Percentiles rank a stretch among this genome's conserved stretches.
phyloP scores from a whole-genome alignment of 2,113 vertebrate genomes.

The Phrynosoma blainvillii region DNA sequence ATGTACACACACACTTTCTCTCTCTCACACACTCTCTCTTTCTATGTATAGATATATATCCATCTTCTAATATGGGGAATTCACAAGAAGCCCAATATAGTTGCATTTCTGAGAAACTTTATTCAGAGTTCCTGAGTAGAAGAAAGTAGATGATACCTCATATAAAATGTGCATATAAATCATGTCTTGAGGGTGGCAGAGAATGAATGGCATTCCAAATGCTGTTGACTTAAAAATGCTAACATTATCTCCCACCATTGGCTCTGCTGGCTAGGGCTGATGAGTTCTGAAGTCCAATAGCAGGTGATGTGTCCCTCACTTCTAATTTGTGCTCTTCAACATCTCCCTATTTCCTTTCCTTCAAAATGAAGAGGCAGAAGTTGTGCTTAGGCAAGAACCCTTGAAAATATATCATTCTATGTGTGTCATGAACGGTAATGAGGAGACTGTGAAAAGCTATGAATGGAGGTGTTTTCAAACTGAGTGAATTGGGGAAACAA shows the following conservation, averaged over 20 bases:
- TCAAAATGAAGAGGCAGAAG: neutral
- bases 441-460: neutral
- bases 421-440: neutral
- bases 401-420: neutral
- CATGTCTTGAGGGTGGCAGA: neutral
- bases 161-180: neutral
- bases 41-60: slow-evolving; percentile 12
- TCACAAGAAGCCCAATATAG: neutral
- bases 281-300: neutral
- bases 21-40: neutral
- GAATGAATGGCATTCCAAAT: too few species aligned
- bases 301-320: too few species aligned
- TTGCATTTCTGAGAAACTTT: neutral
- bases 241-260: too few species aligned
- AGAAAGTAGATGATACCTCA: neutral
- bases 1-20: neutral
- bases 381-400: neutral
- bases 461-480: neutral
- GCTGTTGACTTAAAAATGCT: too few species aligned
- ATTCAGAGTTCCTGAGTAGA: neutral
- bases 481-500: neutral
- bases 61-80: slow-evolving; percentile 10
- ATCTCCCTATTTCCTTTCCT: neutral
- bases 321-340: neutral
- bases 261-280: too few species aligned